Percentiles rank a stretch among this genome's conserved stretches.
Evolutionary conservation across 64 coral and sea anemone species (phyloP).

Genomic region (Cladopsammia gracilis): DNA sequence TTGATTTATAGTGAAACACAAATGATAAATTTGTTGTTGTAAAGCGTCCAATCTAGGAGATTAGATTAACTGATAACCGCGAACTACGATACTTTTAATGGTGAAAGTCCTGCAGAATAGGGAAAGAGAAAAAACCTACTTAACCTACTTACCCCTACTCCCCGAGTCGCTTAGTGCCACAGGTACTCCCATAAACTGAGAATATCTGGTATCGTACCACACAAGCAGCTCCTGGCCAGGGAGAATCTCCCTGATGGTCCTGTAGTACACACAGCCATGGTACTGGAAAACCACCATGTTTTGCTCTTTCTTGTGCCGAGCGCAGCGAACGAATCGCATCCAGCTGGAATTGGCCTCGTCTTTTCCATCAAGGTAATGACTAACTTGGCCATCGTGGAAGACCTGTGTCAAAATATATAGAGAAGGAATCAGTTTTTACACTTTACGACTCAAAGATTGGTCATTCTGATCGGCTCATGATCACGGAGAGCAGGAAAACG

Average conservation of each 20-base stretch:
- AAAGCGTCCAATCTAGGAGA: too few species aligned
- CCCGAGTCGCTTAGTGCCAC: constrained; percentile 92
- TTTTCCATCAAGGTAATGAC: constrained; percentile 97
- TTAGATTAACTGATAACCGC: too few species aligned
- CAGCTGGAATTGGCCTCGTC: constrained; percentile 98
- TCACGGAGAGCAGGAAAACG: not conserved
- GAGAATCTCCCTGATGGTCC: constrained; percentile 91
- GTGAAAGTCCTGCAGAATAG: too few species aligned
- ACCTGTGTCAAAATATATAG: constrained; percentile 45
- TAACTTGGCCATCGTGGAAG: constrained; percentile 99
- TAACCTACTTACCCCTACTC: constrained; percentile 75
- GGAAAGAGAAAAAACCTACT: too few species aligned
- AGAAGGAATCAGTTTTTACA: too few species aligned
- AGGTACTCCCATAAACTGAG: constrained; percentile 97
- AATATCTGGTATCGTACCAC: constrained; percentile 97
- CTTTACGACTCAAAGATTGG: too few species aligned
- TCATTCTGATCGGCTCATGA: too few species aligned
- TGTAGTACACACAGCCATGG: constrained; percentile 97
- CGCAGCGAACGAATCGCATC: constrained; percentile 99
- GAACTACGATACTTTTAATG: too few species aligned
- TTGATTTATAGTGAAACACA: too few species aligned
- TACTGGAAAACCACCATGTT: constrained; percentile 99
- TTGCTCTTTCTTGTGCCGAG: constrained; percentile 96
- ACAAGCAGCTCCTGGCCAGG: constrained; percentile 94
- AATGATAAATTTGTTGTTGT: too few species aligned